phyloP scores from a whole-genome alignment of 2,113 vertebrate species.

The Podarcis raffonei region DNA sequence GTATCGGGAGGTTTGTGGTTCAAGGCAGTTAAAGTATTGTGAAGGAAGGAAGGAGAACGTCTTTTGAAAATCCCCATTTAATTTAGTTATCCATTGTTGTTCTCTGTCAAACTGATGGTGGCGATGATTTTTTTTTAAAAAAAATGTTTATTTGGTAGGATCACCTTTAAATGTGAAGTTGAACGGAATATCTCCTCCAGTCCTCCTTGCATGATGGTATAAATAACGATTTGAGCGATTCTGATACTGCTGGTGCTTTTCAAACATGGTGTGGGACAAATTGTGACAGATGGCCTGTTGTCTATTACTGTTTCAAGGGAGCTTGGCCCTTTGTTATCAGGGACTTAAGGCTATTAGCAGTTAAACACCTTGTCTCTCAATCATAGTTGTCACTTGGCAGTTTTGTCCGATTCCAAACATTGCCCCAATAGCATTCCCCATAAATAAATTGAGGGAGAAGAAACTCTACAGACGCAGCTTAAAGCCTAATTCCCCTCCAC shows the following conservation, averaged over 20 bases:
- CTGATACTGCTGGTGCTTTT: background rate
- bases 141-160: too few relatives aligned
- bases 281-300: slow-evolving; percentile 29
- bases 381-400: slow-evolving; percentile 55
- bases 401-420: slow-evolving; percentile 38
- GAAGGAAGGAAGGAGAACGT: slow-evolving; percentile 37
- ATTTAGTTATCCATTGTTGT: background rate
- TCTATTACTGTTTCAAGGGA: slow-evolving; percentile 45
- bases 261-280: background rate
- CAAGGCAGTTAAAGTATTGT: slow-evolving; percentile 44
- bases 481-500: slow-evolving; percentile 69
- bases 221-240: background rate
- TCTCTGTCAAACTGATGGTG: background rate
- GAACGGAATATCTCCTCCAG: background rate
- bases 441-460: slow-evolving; percentile 70
- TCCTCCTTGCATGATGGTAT: background rate
- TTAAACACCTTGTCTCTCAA: slow-evolving; percentile 24
- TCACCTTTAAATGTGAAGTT: too few relatives aligned
- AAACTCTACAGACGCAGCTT: slow-evolving; percentile 63
- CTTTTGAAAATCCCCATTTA: background rate
- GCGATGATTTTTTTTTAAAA: background rate
- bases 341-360: slow-evolving; percentile 21
- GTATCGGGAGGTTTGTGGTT: slow-evolving; percentile 60
- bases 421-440: slow-evolving; percentile 51
- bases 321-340: slow-evolving; percentile 19